Evolutionary conservation across 2,888 invertebrate species (phyloP).

Genomic region (Litoditis marina): DNA sequence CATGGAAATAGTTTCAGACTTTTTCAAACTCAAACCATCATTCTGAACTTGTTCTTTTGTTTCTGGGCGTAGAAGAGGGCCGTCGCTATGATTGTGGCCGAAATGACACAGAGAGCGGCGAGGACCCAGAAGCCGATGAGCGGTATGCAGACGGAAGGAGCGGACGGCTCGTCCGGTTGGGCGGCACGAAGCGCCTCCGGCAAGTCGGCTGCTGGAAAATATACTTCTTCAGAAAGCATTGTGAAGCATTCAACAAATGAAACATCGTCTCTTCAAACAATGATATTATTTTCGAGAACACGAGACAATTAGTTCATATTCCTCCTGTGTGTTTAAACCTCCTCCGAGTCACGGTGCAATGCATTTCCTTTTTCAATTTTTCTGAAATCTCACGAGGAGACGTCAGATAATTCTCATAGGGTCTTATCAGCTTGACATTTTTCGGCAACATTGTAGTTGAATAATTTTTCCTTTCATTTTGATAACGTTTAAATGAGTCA

Average conservation of each 20-base stretch:
- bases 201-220: neutral
- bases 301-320: no score
- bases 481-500: no score
- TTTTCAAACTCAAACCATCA: constrained; percentile 21
- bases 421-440: no score
- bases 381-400: no score
- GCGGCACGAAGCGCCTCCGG: constrained; percentile 3
- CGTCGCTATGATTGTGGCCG: constrained; percentile 32
- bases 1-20: neutral
- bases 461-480: no score
- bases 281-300: neutral
- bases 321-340: no score
- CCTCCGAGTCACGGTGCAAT: no score
- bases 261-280: neutral
- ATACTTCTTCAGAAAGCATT: neutral
- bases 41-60: constrained; percentile 34
- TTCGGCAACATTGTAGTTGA: no score
- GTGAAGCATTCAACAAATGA: no score
- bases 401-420: no score
- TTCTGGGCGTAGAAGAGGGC: constrained; percentile 36
- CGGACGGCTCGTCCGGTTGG: constrained; percentile 13
- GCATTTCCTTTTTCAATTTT: no score
- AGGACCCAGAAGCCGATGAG: constrained; percentile 38
- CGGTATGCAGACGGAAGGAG: constrained; percentile 34
- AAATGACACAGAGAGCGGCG: constrained; percentile 35